These are phyloP conservation scores for Pionites leucogaster DNA, from an alignment of 2,113 vertebrate genomes.

Conservation along the genomic window DNA sequence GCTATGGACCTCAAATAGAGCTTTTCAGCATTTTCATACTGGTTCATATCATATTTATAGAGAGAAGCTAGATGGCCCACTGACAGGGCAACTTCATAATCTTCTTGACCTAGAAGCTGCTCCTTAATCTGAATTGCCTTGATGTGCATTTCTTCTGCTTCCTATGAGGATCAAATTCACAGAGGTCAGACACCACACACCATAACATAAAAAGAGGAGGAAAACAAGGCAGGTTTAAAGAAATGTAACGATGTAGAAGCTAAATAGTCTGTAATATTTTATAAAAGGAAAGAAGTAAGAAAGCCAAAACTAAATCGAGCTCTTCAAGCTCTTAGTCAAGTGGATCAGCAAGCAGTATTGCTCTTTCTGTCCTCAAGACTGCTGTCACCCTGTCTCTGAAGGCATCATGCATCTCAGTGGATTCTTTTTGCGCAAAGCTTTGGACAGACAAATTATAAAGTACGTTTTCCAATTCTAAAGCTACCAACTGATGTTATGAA, in stretches of 20 bases:
- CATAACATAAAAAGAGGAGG: rapidly evolving
- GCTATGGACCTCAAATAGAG: slow-evolving; percentile 97
- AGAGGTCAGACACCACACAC: background rate
- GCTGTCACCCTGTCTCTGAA: background rate
- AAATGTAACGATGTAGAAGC: rapidly evolving
- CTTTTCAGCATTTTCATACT: slow-evolving; percentile 96
- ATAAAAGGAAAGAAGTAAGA: background rate
- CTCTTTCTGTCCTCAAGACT: background rate
- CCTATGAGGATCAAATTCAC: slow-evolving; percentile 72
- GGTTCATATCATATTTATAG: slow-evolving; percentile 99
- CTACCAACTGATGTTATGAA: background rate
- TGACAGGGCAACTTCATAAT: slow-evolving; percentile 97
- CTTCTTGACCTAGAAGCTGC: slow-evolving; percentile 96
- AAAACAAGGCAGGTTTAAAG: background rate
- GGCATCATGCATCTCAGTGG: rapidly evolving
- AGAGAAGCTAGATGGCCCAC: slow-evolving; percentile 97
- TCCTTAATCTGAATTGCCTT: slow-evolving; percentile 99
- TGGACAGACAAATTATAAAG: background rate
- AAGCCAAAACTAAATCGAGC: background rate
- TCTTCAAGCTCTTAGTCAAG: background rate
- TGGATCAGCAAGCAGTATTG: background rate
- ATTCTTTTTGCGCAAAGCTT: background rate
- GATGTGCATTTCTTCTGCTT: slow-evolving; percentile 99
- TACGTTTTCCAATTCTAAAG: background rate
- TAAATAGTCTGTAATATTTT: background rate